phyloP scores from a whole-genome alignment of 2,113 vertebrate genomes.

The Anolis carolinensis region DNA sequence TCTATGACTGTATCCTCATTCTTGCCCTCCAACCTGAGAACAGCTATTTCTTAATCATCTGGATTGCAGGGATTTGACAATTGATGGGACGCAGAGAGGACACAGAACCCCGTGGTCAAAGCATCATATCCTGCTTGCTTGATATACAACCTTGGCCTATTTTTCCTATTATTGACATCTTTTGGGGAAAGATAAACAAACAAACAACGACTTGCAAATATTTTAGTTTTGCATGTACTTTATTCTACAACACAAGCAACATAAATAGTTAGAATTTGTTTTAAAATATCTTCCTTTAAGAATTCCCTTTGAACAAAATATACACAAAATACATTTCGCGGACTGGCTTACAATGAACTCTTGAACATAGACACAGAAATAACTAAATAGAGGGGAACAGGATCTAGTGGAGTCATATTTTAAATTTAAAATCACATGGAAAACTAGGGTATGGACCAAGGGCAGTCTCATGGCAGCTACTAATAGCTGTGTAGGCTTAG shows the following conservation, averaged over 20 bases:
- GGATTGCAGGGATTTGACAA: too few relatives aligned
- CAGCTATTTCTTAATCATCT: too few relatives aligned
- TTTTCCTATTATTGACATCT: neutral
- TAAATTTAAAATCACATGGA: constrained; percentile 44
- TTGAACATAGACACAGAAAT: constrained; percentile 64
- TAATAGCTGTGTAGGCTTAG: constrained; percentile 19
- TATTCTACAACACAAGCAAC: constrained; percentile 88
- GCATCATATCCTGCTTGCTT: too few relatives aligned
- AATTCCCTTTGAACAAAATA: constrained; percentile 79
- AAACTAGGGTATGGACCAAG: constrained; percentile 22
- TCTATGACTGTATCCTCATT: too few relatives aligned
- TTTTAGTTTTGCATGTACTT: constrained; percentile 73
- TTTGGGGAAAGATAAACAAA: neutral
- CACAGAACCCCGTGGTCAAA: too few relatives aligned
- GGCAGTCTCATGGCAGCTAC: constrained; percentile 22
- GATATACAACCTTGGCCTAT: too few relatives aligned
- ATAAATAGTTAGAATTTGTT: constrained; percentile 78
- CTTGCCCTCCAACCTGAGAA: too few relatives aligned
- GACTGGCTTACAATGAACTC: constrained; percentile 73
- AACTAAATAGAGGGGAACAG: constrained; percentile 52
- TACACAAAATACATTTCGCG: constrained; percentile 81
- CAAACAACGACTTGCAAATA: neutral
- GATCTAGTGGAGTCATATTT: constrained; percentile 16
- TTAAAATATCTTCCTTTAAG: constrained; percentile 83
- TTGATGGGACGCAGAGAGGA: neutral